These are phyloP conservation scores for Dermatemys mawii DNA, from an alignment of 2,113 vertebrate genomes.

Conservation along the genomic window DNA sequence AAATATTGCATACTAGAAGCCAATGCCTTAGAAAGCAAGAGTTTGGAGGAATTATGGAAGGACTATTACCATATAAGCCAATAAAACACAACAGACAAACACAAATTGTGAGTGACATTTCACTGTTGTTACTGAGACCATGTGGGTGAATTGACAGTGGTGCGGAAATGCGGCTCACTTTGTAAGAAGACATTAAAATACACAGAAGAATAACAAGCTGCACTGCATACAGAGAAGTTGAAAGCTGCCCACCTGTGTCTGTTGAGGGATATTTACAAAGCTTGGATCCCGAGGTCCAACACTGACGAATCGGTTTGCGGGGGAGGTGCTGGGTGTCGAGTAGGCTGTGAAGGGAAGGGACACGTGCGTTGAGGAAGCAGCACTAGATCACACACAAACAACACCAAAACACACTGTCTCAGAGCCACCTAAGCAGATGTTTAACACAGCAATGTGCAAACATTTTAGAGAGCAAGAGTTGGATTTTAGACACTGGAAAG, in stretches of 20 bases:
- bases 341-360: slow-evolving; percentile 91
- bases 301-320: slow-evolving; percentile 99
- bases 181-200: slow-evolving; percentile 69
- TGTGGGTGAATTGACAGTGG: slow-evolving; percentile 67
- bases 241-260: slow-evolving; percentile 95
- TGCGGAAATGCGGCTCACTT: slow-evolving; percentile 60
- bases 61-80: slow-evolving; percentile 33
- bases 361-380: slow-evolving; percentile 87
- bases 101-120: slow-evolving; percentile 56
- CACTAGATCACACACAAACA: slow-evolving; percentile 83
- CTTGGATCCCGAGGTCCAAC: slow-evolving; percentile 98
- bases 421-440: slow-evolving; percentile 79
- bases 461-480: slow-evolving; percentile 75
- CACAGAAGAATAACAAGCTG: slow-evolving; percentile 70
- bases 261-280: slow-evolving; percentile 99
- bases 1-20: neutral
- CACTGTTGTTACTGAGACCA: slow-evolving; percentile 69
- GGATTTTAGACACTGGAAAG: slow-evolving; percentile 61
- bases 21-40: slow-evolving; percentile 42
- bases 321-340: slow-evolving; percentile 98
- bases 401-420: slow-evolving; percentile 83
- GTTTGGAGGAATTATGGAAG: slow-evolving; percentile 18
- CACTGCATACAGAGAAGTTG: slow-evolving; percentile 82
- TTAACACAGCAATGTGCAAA: slow-evolving; percentile 78
- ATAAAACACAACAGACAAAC: slow-evolving; percentile 69